A percentile compares a stretch with the other conserved stretches of the same genome.
phyloP scores from a whole-genome alignment of 1,140 invertebrate genomes.

The Drosophila nannoptera region DNA sequence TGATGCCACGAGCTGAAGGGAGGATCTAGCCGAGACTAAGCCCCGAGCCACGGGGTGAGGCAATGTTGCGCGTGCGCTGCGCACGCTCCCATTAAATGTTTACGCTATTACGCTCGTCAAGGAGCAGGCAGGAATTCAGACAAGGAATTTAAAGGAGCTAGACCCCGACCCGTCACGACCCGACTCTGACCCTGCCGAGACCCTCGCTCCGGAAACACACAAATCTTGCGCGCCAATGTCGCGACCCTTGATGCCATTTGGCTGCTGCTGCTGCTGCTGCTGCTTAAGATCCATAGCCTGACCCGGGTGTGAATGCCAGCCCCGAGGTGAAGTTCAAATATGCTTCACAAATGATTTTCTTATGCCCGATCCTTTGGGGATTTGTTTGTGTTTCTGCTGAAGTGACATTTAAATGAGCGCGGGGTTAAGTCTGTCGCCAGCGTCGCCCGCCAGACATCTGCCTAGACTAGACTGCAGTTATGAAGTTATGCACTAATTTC shows the following conservation, averaged over 20 bases:
- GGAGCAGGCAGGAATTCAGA: slow-evolving; percentile 18
- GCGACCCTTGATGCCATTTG: slow-evolving; percentile 48
- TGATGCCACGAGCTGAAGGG: slow-evolving; percentile 32
- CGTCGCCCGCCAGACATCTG: slow-evolving; percentile 64
- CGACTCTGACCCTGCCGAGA: slow-evolving; percentile 2
- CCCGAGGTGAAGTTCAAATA: slow-evolving; percentile 32
- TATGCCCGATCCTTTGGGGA: slow-evolving; percentile 64
- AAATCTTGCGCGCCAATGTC: slow-evolving; percentile 65
- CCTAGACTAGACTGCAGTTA: slow-evolving; percentile 29
- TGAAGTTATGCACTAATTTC: slow-evolving; percentile 65
- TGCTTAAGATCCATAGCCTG: slow-evolving; percentile 28
- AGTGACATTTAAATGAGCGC: slow-evolving; percentile 67
- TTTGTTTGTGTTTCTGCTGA: slow-evolving; percentile 59
- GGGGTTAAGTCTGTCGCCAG: slow-evolving; percentile 38
- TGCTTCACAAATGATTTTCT: slow-evolving; percentile 65
- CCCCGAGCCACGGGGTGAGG: slow-evolving; percentile 40
- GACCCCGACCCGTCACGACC: not conserved
- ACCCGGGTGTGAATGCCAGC: slow-evolving; percentile 24
- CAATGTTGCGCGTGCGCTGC: slow-evolving; percentile 67
- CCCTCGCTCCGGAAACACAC: slow-evolving; percentile 56
- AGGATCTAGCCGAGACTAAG: slow-evolving; percentile 31
- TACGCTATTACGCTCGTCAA: slow-evolving; percentile 55
- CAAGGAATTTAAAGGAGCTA: slow-evolving; percentile 47
- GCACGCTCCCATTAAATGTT: slow-evolving; percentile 74
- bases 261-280: slow-evolving; percentile 45